phyloP scores from a whole-genome alignment of 2,888 invertebrate species.

The Marasmarcha lunaedactyla region DNA sequence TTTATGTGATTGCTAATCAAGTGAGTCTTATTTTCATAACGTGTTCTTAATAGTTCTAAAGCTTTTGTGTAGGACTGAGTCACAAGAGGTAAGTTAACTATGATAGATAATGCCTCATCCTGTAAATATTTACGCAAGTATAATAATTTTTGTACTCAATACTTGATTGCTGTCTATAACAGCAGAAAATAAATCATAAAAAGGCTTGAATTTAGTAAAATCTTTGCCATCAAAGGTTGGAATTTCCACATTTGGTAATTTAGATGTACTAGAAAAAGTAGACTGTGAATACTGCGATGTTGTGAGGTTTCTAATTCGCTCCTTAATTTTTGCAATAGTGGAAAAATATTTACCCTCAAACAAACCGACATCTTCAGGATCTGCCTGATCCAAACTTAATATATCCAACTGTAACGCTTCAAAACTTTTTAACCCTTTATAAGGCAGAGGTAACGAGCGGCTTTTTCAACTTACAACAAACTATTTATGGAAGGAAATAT shows the following conservation, averaged over 20 bases:
- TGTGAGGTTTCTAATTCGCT: neutral
- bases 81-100: too few species aligned
- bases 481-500: too few species aligned
- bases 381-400: slow-evolving; percentile 5
- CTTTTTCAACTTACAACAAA: too few species aligned
- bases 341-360: slow-evolving; percentile 9
- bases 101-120: too few species aligned
- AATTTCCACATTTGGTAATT: slow-evolving; percentile 13
- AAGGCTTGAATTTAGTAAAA: slow-evolving; percentile 12
- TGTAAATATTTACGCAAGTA: slow-evolving; percentile 12
- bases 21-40: slow-evolving; percentile 10
- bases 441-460: too few species aligned
- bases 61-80: too few species aligned
- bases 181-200: slow-evolving; percentile 14
- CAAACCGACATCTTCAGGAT: slow-evolving; percentile 7
- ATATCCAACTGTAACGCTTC: slow-evolving; percentile 10
- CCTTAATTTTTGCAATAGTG: slow-evolving; percentile 9
- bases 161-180: slow-evolving; percentile 13
- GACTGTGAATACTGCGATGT: neutral
- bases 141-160: slow-evolving; percentile 11
- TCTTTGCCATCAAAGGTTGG: too few species aligned
- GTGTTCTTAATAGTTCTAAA: too few species aligned
- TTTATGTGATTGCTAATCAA: slow-evolving; percentile 9
- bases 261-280: slow-evolving; percentile 6
- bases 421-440: neutral